phyloP scores from a whole-genome alignment of 2,888 invertebrate genomes.

The Cerastis leucographa region DNA sequence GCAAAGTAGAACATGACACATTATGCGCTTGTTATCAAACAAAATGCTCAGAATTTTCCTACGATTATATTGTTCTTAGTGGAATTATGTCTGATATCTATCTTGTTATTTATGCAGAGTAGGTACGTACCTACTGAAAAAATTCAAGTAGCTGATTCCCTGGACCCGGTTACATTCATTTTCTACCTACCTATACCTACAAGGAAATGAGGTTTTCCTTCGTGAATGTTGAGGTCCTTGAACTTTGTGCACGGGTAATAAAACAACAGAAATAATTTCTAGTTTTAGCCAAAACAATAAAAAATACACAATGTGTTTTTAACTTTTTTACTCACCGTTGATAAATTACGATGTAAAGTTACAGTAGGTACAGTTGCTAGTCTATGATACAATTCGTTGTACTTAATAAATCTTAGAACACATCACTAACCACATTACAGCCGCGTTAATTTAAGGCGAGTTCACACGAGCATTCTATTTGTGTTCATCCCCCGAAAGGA shows the following conservation, averaged over 20 bases:
- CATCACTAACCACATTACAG: slow-evolving; percentile 74
- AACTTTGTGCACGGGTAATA: slow-evolving; percentile 22
- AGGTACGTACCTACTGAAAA: neutral
- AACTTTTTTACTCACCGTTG: slow-evolving; percentile 55
- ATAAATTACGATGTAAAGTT: slow-evolving; percentile 41
- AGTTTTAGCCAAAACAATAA: slow-evolving; percentile 10
- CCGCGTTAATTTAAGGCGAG: slow-evolving; percentile 65
- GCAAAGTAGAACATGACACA: slow-evolving; percentile 38
- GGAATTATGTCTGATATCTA: slow-evolving; percentile 46
- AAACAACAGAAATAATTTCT: slow-evolving; percentile 17
- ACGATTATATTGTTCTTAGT: slow-evolving; percentile 29
- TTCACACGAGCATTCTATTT: slow-evolving; percentile 65
- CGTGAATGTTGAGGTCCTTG: slow-evolving; percentile 32
- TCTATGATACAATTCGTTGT: slow-evolving; percentile 61
- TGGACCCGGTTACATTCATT: slow-evolving; percentile 15
- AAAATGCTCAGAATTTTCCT: slow-evolving; percentile 39
- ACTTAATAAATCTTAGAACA: slow-evolving; percentile 60
- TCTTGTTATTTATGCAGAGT: slow-evolving; percentile 3
- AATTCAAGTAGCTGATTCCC: neutral
- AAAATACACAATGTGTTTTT: slow-evolving; percentile 12
- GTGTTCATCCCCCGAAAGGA: slow-evolving; percentile 60
- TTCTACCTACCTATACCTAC: neutral
- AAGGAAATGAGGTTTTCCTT: slow-evolving; percentile 15
- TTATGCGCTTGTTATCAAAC: slow-evolving; percentile 45
- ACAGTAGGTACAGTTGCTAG: slow-evolving; percentile 19